Base-by-base conservation (phyloP, 2,113 vertebrate species). In the Pungitius pungitius region DNA sequence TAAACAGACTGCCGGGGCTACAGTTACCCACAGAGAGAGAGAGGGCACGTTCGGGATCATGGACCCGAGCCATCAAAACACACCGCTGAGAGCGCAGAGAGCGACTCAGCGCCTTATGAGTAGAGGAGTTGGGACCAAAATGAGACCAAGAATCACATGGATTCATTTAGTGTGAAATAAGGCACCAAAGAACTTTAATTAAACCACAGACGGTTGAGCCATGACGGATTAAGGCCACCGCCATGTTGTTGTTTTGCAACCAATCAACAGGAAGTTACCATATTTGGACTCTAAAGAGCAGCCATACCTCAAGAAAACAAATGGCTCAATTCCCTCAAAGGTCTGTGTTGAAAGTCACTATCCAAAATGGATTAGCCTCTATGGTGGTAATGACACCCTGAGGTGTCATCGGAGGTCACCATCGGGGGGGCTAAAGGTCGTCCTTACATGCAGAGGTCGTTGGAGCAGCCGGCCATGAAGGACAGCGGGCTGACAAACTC, bases 391-490 rank as follows among this genome's bases (percentile, higher is more conserved):
- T 39, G n/a, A 40, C 22, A 39, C 14, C 33, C 22, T 42, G 22
- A 12, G 1, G 5, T 42, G 27, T 56, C 11, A 9, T 33, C 20
- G 4, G 7, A 22, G 17, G 33, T 35, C 33, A 1, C 4, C 24
- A n/a, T 61, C 9, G 0, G 15, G 45, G 0, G 15, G 45, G 40
- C 45, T 14, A 51, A 40, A 1, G 64, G 18, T 22, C 33, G 26
- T 13, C 80, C 97, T 98, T 93, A 99, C 97, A 91, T 93, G 91
- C 97, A 99, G 76, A 99, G 95, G 79, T 98, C 97, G 3, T 96
- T 99, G 82, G 95, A 94, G 86, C 97, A 99, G 92, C 96, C 96
- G 88, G 97, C 96, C 88, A 96, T 95, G 87, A 94, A 99, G 81
- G 96, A 94, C 86, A 95, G 87, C 7, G 97, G 97, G 82, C 95